Conservation (phyloP, 37 sponge, comb jelly and placozoan genomes). For the Petrosia ficiformis region DNA sequence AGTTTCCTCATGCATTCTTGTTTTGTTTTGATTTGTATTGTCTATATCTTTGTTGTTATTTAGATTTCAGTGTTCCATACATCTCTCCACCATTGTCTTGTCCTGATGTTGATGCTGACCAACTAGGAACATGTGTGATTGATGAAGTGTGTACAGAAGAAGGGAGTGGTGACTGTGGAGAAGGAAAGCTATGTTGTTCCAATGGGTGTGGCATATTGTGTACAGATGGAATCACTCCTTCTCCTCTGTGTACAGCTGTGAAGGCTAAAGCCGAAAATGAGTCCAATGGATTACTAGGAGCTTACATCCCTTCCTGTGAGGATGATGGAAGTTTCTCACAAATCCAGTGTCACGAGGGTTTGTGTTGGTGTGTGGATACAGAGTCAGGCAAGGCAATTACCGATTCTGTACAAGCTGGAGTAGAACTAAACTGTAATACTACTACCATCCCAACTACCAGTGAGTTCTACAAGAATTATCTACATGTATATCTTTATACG, state of each 20-base stretch:
- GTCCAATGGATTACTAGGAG: constrained; percentile 3
- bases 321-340: constrained; percentile 38
- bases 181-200: constrained; percentile 51
- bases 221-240: constrained; percentile 9
- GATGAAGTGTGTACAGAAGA: constrained; percentile 11
- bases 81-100: not conserved
- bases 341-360: constrained; percentile 51
- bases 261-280: not conserved
- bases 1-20: no score
- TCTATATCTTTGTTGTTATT: no score
- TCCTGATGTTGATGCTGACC: not conserved
- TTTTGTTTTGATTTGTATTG: no score
- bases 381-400: constrained; percentile 24
- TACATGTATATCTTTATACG: no score
- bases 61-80: no score
- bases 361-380: constrained; percentile 61
- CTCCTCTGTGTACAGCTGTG: constrained; percentile 9
- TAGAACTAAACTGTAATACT: constrained; percentile 5
- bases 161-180: not conserved
- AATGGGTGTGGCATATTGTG: constrained; percentile 70
- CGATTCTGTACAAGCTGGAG: constrained; percentile 5
- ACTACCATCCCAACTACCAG: not conserved
- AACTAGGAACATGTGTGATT: constrained; percentile 16
- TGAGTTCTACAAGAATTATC: no score
- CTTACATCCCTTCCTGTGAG: constrained; percentile 42